These are phyloP conservation scores for Sebastes nivosus DNA, from an alignment of 2,797 vertebrate species.

Conservation along the genomic window DNA sequence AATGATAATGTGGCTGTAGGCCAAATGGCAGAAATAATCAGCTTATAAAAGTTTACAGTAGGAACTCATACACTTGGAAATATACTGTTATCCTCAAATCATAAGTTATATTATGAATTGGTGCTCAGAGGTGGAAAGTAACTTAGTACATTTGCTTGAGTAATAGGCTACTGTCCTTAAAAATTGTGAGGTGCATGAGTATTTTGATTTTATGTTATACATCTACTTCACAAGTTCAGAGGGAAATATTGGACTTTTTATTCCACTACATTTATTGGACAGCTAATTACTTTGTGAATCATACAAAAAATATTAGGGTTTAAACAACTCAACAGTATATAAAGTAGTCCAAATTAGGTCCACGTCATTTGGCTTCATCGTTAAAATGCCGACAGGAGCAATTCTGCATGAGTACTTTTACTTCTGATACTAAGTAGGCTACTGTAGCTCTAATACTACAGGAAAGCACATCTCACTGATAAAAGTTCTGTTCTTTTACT, in stretches of 20 bases:
- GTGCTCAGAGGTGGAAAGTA: background rate
- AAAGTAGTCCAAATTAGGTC: too few relatives aligned
- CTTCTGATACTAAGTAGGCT: background rate
- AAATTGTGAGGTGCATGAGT: background rate
- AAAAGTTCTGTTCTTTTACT: background rate
- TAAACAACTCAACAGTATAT: background rate
- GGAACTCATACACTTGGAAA: background rate
- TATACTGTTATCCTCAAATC: background rate
- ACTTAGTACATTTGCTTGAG: background rate
- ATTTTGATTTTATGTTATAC: background rate
- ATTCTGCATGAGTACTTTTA: background rate
- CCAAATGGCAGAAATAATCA: constrained; percentile 36
- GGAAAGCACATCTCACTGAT: background rate
- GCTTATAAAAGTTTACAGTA: background rate
- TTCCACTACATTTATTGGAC: background rate
- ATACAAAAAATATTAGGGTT: background rate
- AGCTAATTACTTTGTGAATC: background rate
- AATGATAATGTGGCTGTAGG: constrained; percentile 21
- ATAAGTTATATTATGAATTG: background rate
- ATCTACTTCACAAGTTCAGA: background rate
- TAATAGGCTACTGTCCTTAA: background rate
- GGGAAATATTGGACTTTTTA: background rate
- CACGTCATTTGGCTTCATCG: too few relatives aligned
- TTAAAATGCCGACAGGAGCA: background rate
- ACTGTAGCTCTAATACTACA: background rate